phyloP scores from a whole-genome alignment of 2,888 invertebrate genomes.

The Galerucella pusilla region DNA sequence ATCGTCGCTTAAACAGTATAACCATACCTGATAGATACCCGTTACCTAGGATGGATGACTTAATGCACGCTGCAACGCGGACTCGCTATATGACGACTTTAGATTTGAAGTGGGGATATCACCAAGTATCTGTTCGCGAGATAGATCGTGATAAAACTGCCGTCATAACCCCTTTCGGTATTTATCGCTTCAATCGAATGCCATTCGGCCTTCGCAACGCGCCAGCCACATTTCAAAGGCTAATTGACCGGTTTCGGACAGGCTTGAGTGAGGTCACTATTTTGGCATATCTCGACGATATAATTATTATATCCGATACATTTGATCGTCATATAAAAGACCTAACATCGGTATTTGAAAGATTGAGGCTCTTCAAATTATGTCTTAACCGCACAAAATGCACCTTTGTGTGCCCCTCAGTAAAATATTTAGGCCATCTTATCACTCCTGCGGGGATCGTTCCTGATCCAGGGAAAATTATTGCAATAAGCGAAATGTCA shows the following conservation, averaged over 20 bases:
- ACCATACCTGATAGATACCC: constrained; percentile 46
- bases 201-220: constrained; percentile 51
- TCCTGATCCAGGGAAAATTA: constrained; percentile 40
- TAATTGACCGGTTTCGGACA: constrained; percentile 46
- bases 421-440: constrained; percentile 47
- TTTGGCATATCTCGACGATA: constrained; percentile 50
- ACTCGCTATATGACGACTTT: constrained; percentile 35
- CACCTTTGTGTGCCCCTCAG: constrained; percentile 37
- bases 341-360: constrained; percentile 8
- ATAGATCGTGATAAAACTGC: constrained; percentile 40
- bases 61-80: constrained; percentile 32
- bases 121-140: constrained; percentile 24
- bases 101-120: constrained; percentile 30
- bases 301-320: constrained; percentile 44
- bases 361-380: constrained; percentile 1
- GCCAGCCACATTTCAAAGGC: constrained; percentile 49
- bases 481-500: constrained; percentile 37
- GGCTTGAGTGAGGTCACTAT: constrained; percentile 43
- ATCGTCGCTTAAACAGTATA: constrained; percentile 43
- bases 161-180: constrained; percentile 52
- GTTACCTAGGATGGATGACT: constrained; percentile 45
- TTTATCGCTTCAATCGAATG: constrained; percentile 46
- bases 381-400: constrained; percentile 40
- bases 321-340: constrained; percentile 9
- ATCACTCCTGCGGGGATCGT: constrained; percentile 35